Base-by-base conservation (phyloP, 2,888 invertebrate genomes). In the Eremobia ochroleuca region DNA sequence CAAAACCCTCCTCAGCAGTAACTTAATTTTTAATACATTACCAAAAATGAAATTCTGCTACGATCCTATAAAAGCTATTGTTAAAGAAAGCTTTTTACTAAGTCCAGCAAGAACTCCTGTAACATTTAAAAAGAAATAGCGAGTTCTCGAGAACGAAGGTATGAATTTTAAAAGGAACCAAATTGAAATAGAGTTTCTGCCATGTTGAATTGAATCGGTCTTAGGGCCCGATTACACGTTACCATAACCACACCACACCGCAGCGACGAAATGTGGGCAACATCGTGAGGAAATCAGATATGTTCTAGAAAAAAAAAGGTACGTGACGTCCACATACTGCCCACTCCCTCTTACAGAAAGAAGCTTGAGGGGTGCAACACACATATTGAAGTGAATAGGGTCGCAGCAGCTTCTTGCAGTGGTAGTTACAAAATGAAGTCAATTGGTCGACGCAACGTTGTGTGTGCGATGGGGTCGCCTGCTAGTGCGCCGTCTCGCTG, bases 161-260 rank as follows among this genome's bases (percentile, higher is more conserved):
- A 90, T 88, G 88, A 91, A 91, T 91, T 90, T 91, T 91, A 90
- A 88, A 91, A 91, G 85, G 82, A 83, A 88, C 83, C 80, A 90
- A 90, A 91, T 91, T 90, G 90, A 89, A 91, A 88, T 87, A 83
- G 77, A 81, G 65, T 79, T 76, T 75, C 80, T 58, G 70, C 81
- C 43, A 80, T 73, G 76, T 82, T 82, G 85, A 80, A 88, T 83
- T 82, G 81, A 78, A 87, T 86, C 62, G 73, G 66, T 81, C 67
- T 80, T 67, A 67, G 31, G 67, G 18, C 9, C 5, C 25, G 31
- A 15, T 25, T 25, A 49, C 67, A 49, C 25, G 15, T 4, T 4
- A 67, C 25, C 9, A 34, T 9, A 11, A 46, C 15, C 49, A 31
- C 25, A 49, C 9, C 25, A 49, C 67, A 25, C 18, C 5, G 25